These are phyloP conservation scores for Nicator chloris DNA, from an alignment of 2,113 vertebrate genomes.

Conservation along the genomic window DNA sequence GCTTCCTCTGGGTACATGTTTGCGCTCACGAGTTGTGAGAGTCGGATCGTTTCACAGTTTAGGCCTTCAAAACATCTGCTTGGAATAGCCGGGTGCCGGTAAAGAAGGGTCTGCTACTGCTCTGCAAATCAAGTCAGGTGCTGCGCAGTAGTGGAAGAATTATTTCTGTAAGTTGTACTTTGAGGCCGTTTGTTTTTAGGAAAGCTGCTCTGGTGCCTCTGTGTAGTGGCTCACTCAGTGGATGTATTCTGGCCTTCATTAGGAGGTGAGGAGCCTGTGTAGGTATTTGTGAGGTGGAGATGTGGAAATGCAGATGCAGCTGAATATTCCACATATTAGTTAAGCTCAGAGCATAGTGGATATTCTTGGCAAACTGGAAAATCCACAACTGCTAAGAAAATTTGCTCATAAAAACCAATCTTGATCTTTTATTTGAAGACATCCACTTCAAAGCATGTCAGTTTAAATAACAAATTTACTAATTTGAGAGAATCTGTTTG, in stretches of 20 bases:
- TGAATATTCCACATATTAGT: not conserved
- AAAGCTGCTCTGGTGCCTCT: not conserved
- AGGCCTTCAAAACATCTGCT: not conserved
- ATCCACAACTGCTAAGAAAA: not conserved
- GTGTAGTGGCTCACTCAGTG: fast-evolving
- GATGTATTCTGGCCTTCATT: fast-evolving
- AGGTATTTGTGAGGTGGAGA: not conserved
- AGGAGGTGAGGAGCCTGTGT: not conserved
- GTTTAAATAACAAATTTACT: not conserved
- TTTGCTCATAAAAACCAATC: not conserved
- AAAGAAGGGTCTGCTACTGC: not conserved
- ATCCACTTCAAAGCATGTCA: not conserved
- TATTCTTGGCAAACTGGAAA: not conserved
- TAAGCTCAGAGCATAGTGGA: not conserved
- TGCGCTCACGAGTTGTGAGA: fast-evolving
- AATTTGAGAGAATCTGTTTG: not conserved
- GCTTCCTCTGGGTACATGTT: fast-evolving
- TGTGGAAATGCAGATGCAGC: not conserved
- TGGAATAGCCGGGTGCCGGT: no score
- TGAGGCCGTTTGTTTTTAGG: not conserved
- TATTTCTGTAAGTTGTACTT: fast-evolving
- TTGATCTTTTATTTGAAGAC: not conserved
- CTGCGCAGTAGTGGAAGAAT: no score
- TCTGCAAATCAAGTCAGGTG: fast-evolving
- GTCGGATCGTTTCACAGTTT: fast-evolving